A percentile compares a stretch with the other conserved stretches of the same genome.
Evolutionary conservation across 1,140 invertebrate genomes (phyloP).

Genomic region (Drosophila auraria): DNA sequence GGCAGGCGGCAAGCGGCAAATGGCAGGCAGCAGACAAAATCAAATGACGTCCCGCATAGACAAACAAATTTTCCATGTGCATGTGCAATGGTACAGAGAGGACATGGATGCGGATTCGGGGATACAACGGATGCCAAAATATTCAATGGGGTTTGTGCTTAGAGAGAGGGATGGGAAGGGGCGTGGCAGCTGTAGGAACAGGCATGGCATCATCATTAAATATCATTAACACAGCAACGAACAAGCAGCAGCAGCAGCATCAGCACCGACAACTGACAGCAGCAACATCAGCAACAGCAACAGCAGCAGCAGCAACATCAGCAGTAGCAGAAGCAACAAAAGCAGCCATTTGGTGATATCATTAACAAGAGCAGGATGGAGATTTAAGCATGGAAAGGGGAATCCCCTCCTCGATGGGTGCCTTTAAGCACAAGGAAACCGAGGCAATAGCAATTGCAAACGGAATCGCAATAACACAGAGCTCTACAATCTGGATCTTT

Average conservation of each 20-base stretch:
- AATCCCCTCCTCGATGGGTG: slow-evolving; percentile 1
- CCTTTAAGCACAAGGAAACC: slow-evolving; percentile 42
- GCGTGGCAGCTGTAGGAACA: slow-evolving; percentile 49
- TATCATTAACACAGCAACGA: slow-evolving; percentile 80
- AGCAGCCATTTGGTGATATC: slow-evolving; percentile 74
- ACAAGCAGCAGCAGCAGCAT: slow-evolving; percentile 57
- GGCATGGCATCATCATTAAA: slow-evolving; percentile 77
- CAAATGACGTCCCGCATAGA: slow-evolving; percentile 62
- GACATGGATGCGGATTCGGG: slow-evolving; percentile 15
- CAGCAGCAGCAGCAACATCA: slow-evolving; percentile 3
- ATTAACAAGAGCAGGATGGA: slow-evolving; percentile 68
- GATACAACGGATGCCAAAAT: slow-evolving; percentile 41
- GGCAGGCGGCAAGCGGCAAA: slow-evolving; percentile 18
- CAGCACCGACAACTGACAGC: slow-evolving; percentile 55
- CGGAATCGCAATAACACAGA: slow-evolving; percentile 75
- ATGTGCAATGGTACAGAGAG: slow-evolving; percentile 25
- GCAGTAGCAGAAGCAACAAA: slow-evolving; percentile 37
- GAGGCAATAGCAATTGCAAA: slow-evolving; percentile 75
- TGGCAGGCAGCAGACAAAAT: slow-evolving; percentile 45
- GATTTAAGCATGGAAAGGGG: slow-evolving; percentile 16
- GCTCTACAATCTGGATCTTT: slow-evolving; percentile 37
- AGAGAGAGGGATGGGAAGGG: not conserved
- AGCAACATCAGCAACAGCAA: slow-evolving; percentile 33
- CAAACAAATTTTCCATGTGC: slow-evolving; percentile 66
- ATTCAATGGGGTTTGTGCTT: slow-evolving; percentile 35